Conservation (phyloP, 2,113 vertebrate genomes). For the Strix uralensis region DNA sequence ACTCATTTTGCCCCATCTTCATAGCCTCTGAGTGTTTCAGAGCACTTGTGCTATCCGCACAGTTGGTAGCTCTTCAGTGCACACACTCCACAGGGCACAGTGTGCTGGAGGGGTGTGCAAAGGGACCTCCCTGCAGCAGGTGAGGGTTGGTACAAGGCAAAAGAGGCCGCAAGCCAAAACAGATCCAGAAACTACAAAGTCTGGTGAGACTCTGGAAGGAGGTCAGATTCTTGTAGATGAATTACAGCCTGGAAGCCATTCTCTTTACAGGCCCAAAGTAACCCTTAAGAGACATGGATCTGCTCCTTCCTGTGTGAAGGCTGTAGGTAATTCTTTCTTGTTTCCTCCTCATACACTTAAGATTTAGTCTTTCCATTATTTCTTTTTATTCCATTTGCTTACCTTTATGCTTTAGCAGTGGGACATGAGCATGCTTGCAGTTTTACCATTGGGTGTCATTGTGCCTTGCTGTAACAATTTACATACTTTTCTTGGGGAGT, state of each 20-base stretch:
- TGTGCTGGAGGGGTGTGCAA: accelerated
- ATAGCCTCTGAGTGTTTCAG: no score
- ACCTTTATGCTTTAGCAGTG: background rate
- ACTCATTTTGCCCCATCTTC: background rate
- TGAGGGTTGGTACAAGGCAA: accelerated
- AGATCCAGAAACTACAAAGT: background rate
- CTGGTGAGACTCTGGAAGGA: background rate
- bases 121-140: background rate
- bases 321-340: background rate
- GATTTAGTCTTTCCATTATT: background rate
- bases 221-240: background rate
- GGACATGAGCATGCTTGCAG: background rate
- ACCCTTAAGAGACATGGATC: background rate
- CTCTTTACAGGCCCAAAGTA: background rate
- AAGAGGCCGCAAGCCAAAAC: background rate
- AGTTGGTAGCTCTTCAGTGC: background rate
- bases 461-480: background rate
- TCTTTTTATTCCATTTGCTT: background rate
- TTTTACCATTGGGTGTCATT: background rate
- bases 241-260: background rate
- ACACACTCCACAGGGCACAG: accelerated
- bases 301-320: background rate
- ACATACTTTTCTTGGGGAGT: background rate
- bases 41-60: background rate
- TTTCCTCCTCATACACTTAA: background rate